phyloP scores from a whole-genome alignment of 2,797 vertebrate species.

The Meriones psammophilus region DNA sequence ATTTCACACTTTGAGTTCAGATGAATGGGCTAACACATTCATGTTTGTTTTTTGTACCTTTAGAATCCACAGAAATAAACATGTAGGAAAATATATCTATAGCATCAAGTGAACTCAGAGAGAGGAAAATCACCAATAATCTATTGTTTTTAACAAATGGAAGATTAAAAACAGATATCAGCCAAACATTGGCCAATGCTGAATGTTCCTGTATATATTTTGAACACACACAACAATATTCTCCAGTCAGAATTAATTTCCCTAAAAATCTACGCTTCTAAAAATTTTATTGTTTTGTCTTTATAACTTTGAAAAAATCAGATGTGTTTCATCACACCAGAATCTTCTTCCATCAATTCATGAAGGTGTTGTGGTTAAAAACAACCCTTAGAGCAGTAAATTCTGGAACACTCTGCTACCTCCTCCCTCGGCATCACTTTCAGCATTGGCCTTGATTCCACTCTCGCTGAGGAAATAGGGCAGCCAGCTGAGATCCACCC shows the following conservation, averaged over 20 bases:
- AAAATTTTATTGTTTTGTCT: conserved; percentile 9
- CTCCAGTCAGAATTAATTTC: not conserved
- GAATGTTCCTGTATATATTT: too few species aligned
- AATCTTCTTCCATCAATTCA: conserved; percentile 10
- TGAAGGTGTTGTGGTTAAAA: not conserved
- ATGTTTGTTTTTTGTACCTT: conserved; percentile 13
- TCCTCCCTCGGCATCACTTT: conserved; percentile 14
- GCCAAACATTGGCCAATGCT: not conserved
- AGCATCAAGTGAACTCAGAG: not conserved
- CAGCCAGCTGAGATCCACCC: conserved; percentile 56
- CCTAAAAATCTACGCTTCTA: not conserved
- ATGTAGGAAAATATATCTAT: not conserved
- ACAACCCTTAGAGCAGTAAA: conserved; percentile 12
- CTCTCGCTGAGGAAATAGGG: conserved; percentile 54
- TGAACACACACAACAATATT: not conserved
- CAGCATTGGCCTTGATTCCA: conserved; percentile 44
- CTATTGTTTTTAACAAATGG: conserved; percentile 9
- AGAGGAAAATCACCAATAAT: not conserved
- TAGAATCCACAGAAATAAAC: not conserved
- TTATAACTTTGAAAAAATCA: not conserved
- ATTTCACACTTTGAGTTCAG: not conserved
- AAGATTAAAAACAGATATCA: conserved; percentile 8
- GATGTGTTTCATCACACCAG: not conserved
- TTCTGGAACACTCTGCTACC: not conserved
- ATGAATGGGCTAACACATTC: conserved; percentile 3